Percentiles rank a stretch among this genome's conserved stretches.
Evolutionary conservation across 2,797 vertebrate genomes (phyloP).

Genomic region (Lagocephalus sceleratus): DNA sequence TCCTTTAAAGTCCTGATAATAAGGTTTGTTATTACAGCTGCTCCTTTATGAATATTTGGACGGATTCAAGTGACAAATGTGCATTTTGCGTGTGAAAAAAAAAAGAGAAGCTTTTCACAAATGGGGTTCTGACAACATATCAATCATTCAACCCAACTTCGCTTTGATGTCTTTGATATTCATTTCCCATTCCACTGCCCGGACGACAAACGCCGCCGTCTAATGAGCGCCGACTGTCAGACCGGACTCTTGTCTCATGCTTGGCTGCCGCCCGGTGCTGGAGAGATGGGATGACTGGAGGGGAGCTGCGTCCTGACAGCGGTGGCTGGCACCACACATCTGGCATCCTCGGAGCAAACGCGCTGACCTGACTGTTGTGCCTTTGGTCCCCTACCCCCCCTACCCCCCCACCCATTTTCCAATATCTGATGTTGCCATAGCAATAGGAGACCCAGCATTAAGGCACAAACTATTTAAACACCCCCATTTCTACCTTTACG

Average conservation of each 20-base stretch:
- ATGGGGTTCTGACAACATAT: too few relatives aligned
- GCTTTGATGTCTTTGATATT: too few relatives aligned
- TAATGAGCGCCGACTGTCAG: conserved; percentile 6
- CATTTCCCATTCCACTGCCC: too few relatives aligned
- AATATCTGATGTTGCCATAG: conserved; percentile 43
- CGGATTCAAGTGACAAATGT: too few relatives aligned
- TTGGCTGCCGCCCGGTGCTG: conserved; percentile 28
- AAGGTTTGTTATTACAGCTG: too few relatives aligned
- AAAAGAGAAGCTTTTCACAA: too few relatives aligned
- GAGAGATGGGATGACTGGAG: conserved; percentile 52
- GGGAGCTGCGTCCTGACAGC: conserved; percentile 45
- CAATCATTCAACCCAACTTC: too few relatives aligned
- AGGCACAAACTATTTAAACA: too few relatives aligned
- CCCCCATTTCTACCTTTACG: background rate
- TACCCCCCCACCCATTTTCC: conserved; percentile 26
- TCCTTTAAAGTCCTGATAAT: too few relatives aligned
- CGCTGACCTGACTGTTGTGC: conserved; percentile 57
- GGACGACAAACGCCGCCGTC: conserved; percentile 10
- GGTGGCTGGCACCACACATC: conserved; percentile 59
- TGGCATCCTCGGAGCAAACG: conserved; percentile 61
- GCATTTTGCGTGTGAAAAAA: too few relatives aligned
- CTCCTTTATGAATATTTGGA: too few relatives aligned
- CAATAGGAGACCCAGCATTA: conserved; percentile 19
- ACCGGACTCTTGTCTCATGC: conserved; percentile 7
- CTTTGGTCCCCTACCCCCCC: conserved; percentile 35